Evolutionary conservation across 2,888 invertebrate species (phyloP), one percentile per base, ranked within the genome.

Genomic region (Asteroscopus sphinx): DNA sequence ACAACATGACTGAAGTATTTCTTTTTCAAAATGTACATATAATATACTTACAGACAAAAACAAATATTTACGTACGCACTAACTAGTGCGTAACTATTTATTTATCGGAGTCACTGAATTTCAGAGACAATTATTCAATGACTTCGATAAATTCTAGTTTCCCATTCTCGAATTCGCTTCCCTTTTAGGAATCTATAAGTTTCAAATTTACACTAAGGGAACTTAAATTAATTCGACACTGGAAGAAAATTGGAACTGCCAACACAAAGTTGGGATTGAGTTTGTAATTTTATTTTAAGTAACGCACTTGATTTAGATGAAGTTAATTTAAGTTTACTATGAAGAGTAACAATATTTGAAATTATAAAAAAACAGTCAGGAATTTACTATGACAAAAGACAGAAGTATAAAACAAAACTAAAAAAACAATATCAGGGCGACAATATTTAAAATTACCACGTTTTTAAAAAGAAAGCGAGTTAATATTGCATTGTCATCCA

Each of bases 11-110:
- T 81, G 74, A 81, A 82, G 78, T 78, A 83, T 80, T 79, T 79
- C 77, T 80, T 86, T 83, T 89, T 89, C 93, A 93, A 91, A 93
- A 93, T 93, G 73, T 93, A 93, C 93, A 93, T 90, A 92, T 88
- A 88, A 87, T 85, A 86, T 86, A 91, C 90, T 92, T 92, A 93
- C 91, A 92, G 83, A 87, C 89, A 82, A 88, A 79, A 85, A 84
- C 85, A 86, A 90, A 86, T 79, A 68, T 80, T 65, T 80, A 68
- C 73, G 62, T 66, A 75, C 68, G 56, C 62, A 68, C 62, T 81
- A 81, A 40, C 44, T 45, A 15, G n/a, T 51, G 49, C 36, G 62
- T 21, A n/a, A n/a, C n/a, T n/a, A n/a, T n/a, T n/a, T n/a, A n/a
- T 73, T 64, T 71, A 72, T 73, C 71, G 63, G 55, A 57, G 54